A percentile compares a stretch with the other conserved stretches of the same genome.
phyloP scores from a whole-genome alignment of 2,888 invertebrate species.

The Lasius fuliginosus region DNA sequence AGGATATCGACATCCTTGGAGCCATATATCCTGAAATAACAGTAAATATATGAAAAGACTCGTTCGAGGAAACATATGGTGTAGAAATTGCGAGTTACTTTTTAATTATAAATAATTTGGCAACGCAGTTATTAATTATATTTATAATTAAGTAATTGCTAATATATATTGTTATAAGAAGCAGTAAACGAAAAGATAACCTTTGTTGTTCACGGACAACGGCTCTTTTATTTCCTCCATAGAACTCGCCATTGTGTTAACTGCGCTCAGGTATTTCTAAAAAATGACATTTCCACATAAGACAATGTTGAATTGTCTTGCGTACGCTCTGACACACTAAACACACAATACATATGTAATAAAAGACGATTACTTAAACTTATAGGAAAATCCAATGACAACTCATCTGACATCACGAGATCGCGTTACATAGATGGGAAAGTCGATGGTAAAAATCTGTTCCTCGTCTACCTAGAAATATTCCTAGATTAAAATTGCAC shows the following conservation, averaged over 20 bases:
- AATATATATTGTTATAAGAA: not conserved
- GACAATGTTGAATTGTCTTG: not conserved
- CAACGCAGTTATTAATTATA: not conserved
- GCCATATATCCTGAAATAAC: conserved; percentile 57
- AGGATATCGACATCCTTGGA: conserved; percentile 81
- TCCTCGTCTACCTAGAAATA: not conserved
- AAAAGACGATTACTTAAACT: conserved; percentile 23
- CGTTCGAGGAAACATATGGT: not conserved
- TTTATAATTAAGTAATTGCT: not conserved
- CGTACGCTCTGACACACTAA: not conserved
- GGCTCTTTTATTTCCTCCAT: conserved; percentile 73
- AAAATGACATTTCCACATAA: conserved; percentile 69
- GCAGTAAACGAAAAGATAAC: conserved; percentile 65
- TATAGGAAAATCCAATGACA: conserved; percentile 17
- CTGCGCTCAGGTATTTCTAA: conserved; percentile 53
- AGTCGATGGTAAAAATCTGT: not conserved
- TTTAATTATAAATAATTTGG: not conserved
- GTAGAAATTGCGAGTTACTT: not conserved
- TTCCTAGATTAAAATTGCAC: not conserved
- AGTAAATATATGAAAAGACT: not conserved
- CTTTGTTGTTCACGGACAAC: conserved; percentile 71
- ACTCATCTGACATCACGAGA: not conserved
- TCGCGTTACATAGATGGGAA: not conserved
- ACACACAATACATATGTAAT: conserved; percentile 28
- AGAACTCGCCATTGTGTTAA: conserved; percentile 74